A percentile compares a stretch with the other conserved stretches of the same genome.
phyloP scores from a whole-genome alignment of 2,113 vertebrate genomes.

The Anguilla japonica region DNA sequence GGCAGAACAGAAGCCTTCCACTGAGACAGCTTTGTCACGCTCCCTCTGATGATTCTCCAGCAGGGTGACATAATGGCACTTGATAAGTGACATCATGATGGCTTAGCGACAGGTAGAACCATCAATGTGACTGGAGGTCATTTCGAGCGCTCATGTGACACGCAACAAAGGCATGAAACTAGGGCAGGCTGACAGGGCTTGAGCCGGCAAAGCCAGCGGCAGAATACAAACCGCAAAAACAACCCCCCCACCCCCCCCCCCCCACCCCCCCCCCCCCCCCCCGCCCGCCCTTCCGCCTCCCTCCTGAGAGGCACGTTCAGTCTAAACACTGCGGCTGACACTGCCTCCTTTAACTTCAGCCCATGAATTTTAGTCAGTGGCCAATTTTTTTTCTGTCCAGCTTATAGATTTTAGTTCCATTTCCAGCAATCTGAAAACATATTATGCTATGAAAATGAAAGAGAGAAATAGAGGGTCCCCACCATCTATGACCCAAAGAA shows the following conservation, averaged over 20 bases:
- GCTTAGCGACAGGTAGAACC: conserved; percentile 33
- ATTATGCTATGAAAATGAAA: too few species aligned
- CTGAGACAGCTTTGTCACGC: background rate
- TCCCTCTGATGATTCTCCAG: conserved; percentile 17
- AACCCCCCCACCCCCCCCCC: background rate
- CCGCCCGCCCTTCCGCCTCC: too few species aligned
- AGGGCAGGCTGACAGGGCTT: conserved; percentile 5
- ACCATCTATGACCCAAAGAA: too few species aligned
- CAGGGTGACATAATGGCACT: conserved; percentile 31
- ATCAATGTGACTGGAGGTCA: conserved; percentile 40
- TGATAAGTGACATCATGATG: conserved; percentile 42
- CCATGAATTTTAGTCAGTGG: background rate
- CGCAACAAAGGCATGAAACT: conserved; percentile 22
- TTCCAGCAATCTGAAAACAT: too few species aligned
- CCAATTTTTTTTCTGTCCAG: background rate
- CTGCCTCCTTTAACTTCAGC: background rate
- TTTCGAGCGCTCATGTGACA: conserved; percentile 15
- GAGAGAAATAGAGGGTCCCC: too few species aligned
- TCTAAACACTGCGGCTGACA: background rate
- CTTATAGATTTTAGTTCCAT: background rate
- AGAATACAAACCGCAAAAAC: background rate
- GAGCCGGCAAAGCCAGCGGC: background rate
- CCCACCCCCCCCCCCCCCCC: too few species aligned
- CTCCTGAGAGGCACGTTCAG: background rate
- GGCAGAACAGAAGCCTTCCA: conserved; percentile 17